Evolutionary conservation across 2,797 vertebrate species (phyloP).

Genomic region (Oreochromis mossambicus): DNA sequence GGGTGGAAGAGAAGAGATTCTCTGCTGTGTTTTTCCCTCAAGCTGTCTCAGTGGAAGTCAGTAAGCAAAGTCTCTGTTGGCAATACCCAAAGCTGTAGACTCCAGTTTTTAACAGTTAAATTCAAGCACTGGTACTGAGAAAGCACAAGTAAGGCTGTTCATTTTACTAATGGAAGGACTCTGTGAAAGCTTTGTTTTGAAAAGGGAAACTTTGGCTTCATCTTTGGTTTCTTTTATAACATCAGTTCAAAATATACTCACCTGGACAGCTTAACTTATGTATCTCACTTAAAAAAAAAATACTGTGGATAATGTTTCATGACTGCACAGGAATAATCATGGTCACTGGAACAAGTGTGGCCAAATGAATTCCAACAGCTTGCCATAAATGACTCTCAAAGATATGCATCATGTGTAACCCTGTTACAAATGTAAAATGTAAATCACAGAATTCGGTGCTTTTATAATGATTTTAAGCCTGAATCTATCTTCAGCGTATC

Average conservation of each 20-base stretch:
- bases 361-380: slow-evolving; percentile 18
- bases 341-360: neutral
- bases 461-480: neutral
- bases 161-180: slow-evolving; percentile 28
- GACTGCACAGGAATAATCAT: neutral
- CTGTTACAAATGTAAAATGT: neutral
- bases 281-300: neutral
- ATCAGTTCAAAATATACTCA: neutral
- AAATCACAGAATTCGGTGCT: neutral
- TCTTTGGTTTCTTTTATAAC: slow-evolving; percentile 6
- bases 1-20: slow-evolving; percentile 50
- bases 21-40: slow-evolving; percentile 30
- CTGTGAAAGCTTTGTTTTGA: slow-evolving; percentile 15
- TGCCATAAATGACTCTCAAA: neutral
- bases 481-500: neutral
- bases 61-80: slow-evolving; percentile 61
- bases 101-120: slow-evolving; percentile 41
- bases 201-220: neutral
- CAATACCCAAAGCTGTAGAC: slow-evolving; percentile 55
- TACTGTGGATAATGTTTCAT: neutral
- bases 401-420: neutral
- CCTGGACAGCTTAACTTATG: neutral
- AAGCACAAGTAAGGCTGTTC: slow-evolving; percentile 19
- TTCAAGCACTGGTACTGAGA: slow-evolving; percentile 20
- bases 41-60: slow-evolving; percentile 52